phyloP scores from a whole-genome alignment of 2,888 invertebrate genomes.

The Yponomeuta evonymella region DNA sequence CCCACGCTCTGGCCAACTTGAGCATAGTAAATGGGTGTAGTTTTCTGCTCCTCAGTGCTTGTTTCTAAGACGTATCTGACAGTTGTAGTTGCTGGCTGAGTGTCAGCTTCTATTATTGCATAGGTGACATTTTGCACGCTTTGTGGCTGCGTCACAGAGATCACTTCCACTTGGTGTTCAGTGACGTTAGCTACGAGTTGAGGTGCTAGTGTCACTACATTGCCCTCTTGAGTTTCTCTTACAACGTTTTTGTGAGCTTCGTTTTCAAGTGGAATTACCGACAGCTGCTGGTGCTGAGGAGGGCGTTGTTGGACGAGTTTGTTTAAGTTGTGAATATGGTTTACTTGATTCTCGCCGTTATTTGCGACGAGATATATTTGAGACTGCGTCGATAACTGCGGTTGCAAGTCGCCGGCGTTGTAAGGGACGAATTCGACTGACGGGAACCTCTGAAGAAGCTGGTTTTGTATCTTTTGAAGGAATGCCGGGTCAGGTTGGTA shows the following conservation, averaged over 20 bases:
- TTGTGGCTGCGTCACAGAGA: slow-evolving; percentile 36
- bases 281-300: slow-evolving; percentile 40
- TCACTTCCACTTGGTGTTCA: slow-evolving; percentile 39
- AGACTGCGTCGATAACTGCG: slow-evolving; percentile 33
- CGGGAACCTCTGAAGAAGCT: slow-evolving; percentile 55
- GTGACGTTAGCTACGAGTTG: slow-evolving; percentile 44
- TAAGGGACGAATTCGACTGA: slow-evolving; percentile 64
- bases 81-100: slow-evolving; percentile 49
- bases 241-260: slow-evolving; percentile 50
- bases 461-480: slow-evolving; percentile 61
- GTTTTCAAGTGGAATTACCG: slow-evolving; percentile 27
- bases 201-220: slow-evolving; percentile 46
- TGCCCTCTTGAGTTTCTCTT: slow-evolving; percentile 56
- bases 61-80: slow-evolving; percentile 45
- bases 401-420: slow-evolving; percentile 41
- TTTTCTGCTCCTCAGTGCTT: slow-evolving; percentile 40
- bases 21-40: slow-evolving; percentile 65
- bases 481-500: slow-evolving; percentile 73
- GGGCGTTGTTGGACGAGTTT: not conserved
- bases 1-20: slow-evolving; percentile 62
- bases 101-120: slow-evolving; percentile 40
- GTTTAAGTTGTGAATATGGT: not conserved
- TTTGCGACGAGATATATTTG: slow-evolving; percentile 21
- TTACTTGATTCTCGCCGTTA: slow-evolving; percentile 11
- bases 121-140: slow-evolving; percentile 35